Evolutionary conservation across 2,888 invertebrate species (phyloP).

Genomic region (Cosmopolites sordidus): DNA sequence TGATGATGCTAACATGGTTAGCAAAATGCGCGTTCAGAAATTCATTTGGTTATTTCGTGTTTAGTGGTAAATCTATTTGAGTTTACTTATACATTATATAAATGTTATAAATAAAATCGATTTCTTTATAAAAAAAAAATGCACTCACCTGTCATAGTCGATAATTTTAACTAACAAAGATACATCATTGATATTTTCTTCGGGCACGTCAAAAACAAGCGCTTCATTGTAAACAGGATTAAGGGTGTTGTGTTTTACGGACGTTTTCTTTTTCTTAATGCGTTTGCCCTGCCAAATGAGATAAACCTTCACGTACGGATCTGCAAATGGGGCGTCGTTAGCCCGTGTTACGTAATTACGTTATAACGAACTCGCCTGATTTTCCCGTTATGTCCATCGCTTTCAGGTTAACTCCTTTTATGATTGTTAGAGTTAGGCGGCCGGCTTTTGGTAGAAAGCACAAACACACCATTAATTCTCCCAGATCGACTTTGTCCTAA

Average conservation of each 20-base stretch:
- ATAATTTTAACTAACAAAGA: slow-evolving; percentile 80
- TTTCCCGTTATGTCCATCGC: slow-evolving; percentile 93
- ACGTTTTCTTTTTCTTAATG: slow-evolving; percentile 90
- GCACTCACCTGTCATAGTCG: slow-evolving; percentile 76
- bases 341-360: too few relatives aligned
- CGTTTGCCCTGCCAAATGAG: slow-evolving; percentile 82
- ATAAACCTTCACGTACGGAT: slow-evolving; percentile 92
- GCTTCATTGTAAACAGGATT: slow-evolving; percentile 92
- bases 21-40: too few relatives aligned
- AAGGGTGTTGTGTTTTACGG: slow-evolving; percentile 80
- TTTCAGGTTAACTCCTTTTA: slow-evolving; percentile 86
- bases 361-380: slow-evolving; percentile 61
- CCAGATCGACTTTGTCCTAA: slow-evolving; percentile 81
- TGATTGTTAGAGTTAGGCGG: slow-evolving; percentile 82
- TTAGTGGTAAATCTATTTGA: too few relatives aligned
- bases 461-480: slow-evolving; percentile 87
- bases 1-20: too few relatives aligned
- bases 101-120: too few relatives aligned
- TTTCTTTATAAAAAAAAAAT: too few relatives aligned
- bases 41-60: too few relatives aligned
- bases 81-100: too few relatives aligned
- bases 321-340: slow-evolving; percentile 49
- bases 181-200: slow-evolving; percentile 76
- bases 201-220: slow-evolving; percentile 85
- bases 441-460: slow-evolving; percentile 90